A percentile compares a stretch with the other conserved stretches of the same genome.
Conservation (phyloP, 2,797 vertebrate species). For the Neostethus bicornis region DNA sequence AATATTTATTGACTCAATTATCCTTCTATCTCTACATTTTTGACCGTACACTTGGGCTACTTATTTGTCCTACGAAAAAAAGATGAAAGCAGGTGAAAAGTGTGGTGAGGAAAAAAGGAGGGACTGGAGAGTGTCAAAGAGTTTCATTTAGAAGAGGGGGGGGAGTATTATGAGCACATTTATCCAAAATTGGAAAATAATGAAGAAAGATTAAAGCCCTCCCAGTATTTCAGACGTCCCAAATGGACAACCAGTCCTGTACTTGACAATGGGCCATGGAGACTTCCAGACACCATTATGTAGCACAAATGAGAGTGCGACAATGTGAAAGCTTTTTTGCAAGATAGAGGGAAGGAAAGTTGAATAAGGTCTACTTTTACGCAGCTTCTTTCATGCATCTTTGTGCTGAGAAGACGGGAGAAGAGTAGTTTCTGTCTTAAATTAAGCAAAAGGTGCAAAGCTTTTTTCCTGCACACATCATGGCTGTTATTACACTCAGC, state of each 20-base stretch:
- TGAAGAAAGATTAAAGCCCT: slow-evolving; percentile 89
- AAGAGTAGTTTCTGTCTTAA: slow-evolving; percentile 69
- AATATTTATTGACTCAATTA: slow-evolving; percentile 84
- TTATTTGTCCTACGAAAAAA: slow-evolving; percentile 72
- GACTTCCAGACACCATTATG: slow-evolving; percentile 82
- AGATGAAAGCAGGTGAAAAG: slow-evolving; percentile 84
- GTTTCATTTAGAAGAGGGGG: slow-evolving; percentile 81
- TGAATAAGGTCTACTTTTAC: slow-evolving; percentile 73
- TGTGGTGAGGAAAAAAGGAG: slow-evolving; percentile 63
- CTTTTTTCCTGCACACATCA: slow-evolving; percentile 44
- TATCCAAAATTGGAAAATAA: slow-evolving; percentile 88
- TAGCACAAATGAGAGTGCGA: slow-evolving; percentile 75
- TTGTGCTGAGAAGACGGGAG: slow-evolving; percentile 75
- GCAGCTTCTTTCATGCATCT: slow-evolving; percentile 65
- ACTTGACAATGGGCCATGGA: slow-evolving; percentile 77
- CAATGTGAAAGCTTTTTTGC: slow-evolving; percentile 77
- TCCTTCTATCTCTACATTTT: slow-evolving; percentile 80
- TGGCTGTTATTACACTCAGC: slow-evolving; percentile 38
- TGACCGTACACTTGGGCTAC: slow-evolving; percentile 65
- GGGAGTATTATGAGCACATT: slow-evolving; percentile 82
- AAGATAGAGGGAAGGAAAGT: slow-evolving; percentile 70
- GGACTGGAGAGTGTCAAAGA: slow-evolving; percentile 77
- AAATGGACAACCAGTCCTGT: slow-evolving; percentile 81
- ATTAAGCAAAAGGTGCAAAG: slow-evolving; percentile 60
- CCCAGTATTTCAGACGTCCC: slow-evolving; percentile 81